Evolutionary conservation across 2,888 invertebrate genomes (phyloP), one percentile per base, ranked within the genome.

Genomic region (Aethes cnicana): DNA sequence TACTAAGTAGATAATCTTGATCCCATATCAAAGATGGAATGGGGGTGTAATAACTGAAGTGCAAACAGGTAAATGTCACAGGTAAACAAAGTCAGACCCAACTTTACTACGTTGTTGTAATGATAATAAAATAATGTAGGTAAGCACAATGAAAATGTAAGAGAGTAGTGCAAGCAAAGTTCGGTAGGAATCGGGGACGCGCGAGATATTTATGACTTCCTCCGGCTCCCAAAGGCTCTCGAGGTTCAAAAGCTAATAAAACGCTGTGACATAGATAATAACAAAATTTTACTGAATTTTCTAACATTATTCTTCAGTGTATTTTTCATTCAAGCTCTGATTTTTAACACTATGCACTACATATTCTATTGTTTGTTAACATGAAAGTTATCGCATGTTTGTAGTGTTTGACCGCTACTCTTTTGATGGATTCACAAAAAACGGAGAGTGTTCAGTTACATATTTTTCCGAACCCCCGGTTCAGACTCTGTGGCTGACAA

Each of bases 171-270:
- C 72, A 73, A 70, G 74, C 72, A 74, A 81, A 81, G 74, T 81
- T 79, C 69, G 69, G 72, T 53, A 67, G 72, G 63, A 73, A 76
- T 81, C 75, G 74, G 71, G 78, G 78, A 75, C 77, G 78, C 77
- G 77, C 64, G 66, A 72, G 74, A 81, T 79, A 82, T 82, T 82
- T 83, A 82, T 72, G 79, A 73, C 82, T 81, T 83, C 82, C 82
- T 74, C 67, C 63, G 64, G 68, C 69, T 75, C 70, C 69, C 69
- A 62, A 67, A 69, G 70, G 69, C 77, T 74, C 75, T 77, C 72
- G 67, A 66, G 73, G 71, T 75, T 81, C 78, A 77, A 77, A 77
- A 74, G 80, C 78, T 78, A 78, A 81, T 77, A 80, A 81, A 81
- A 81, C 73, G 76, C 72, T 75, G 73, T 77, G 75, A 78, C 72